Percentiles rank a stretch among this genome's conserved stretches.
Conservation (phyloP, 2,113 vertebrate genomes). For the Onychostruthus taczanowskii region DNA sequence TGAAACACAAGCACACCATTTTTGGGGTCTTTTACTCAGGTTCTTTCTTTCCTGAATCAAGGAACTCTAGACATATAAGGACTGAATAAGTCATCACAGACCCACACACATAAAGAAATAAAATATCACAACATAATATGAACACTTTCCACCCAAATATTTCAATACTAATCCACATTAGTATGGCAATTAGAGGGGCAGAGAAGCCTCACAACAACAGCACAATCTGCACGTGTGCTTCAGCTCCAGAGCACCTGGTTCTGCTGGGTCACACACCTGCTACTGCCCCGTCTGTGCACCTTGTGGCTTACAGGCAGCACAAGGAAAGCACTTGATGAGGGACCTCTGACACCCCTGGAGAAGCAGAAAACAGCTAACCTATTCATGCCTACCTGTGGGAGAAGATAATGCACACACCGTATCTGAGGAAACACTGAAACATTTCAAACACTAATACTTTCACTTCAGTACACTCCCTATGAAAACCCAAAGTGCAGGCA, state of each 20-base stretch:
- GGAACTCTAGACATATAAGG: background rate
- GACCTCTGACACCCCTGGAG: background rate
- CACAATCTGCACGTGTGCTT: background rate
- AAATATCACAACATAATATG: background rate
- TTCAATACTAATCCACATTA: background rate
- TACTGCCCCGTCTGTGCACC: fast-evolving
- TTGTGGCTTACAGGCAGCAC: background rate
- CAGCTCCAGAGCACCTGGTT: background rate
- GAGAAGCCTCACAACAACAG: background rate
- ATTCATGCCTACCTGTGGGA: background rate
- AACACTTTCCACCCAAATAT: background rate
- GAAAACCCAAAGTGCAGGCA: fast-evolving
- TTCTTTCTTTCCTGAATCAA: background rate
- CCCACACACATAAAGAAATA: background rate
- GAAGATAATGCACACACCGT: background rate
- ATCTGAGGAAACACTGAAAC: background rate
- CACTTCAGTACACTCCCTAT: fast-evolving
- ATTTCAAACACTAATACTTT: background rate
- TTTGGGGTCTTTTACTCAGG: background rate
- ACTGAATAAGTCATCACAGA: background rate
- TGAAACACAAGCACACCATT: background rate
- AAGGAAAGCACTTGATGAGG: background rate
- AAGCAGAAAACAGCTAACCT: background rate
- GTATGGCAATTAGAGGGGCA: background rate
- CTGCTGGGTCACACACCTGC: background rate